Base-by-base conservation (phyloP, 2,797 vertebrate genomes). In the Trachurus trachurus region DNA sequence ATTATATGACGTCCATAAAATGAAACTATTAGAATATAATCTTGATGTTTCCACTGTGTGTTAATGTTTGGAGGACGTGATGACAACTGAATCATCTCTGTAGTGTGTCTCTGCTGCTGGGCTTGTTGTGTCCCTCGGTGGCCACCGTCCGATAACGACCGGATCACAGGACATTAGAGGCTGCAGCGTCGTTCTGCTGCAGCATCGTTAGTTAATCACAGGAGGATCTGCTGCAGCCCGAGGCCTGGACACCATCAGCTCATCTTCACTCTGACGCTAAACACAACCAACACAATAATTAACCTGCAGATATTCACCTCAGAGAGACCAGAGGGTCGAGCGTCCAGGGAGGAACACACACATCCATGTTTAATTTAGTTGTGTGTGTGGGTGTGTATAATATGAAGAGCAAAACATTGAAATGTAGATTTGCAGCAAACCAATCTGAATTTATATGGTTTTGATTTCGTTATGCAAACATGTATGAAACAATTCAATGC, bases 401-500 rank as follows among this genome's bases (percentile, higher is more conserved):
- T 21, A 8, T 59, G 6, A 50, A 49, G 16, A 21, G 21, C 56
- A 66, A 69, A 69, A 22, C 71, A 63, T 13, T 74, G 4, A 74
- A 62, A 80, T 37, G 13, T 56, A 61, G 75, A 66, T 29, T 22
- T 56, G 59, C 44, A 50, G 31, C 52, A 73, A 73, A 62, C 76
- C 22, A 67, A 78, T 5, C 31, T 34, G 63, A 59, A 75, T 19
- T 80, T 3, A 26, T 3, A 26, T 64, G 37, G 10, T 59, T 73
- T 44, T 40, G 40, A 76, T 79, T 74, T 34, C 16, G 70, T 71
- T 75, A 62, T n/a, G 57, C 54, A 70, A 79, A 72, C 12, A 22
- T 34, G 44, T 40, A 40, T 65, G 21, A 67, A 73, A 60, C 42
- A 62, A 22, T 37, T 74, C 34, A 9, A 65, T 49, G 66, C 34